Evolutionary conservation across 1,140 invertebrate species (phyloP).

Genomic region (Hyles euphorbiae): DNA sequence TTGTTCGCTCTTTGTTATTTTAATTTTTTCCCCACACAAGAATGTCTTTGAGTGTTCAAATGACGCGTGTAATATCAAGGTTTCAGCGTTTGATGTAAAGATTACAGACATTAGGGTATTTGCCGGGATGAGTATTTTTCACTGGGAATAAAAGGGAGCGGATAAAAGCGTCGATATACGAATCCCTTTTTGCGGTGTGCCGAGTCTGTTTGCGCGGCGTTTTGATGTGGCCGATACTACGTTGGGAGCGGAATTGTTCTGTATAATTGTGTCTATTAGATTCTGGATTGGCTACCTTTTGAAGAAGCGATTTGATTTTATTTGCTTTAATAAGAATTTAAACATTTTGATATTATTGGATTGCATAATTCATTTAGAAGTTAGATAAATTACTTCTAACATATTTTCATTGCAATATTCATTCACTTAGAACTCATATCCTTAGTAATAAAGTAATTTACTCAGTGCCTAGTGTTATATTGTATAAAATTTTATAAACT

Average conservation of each 20-base stretch:
- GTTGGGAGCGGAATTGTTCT: neutral
- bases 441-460: no score
- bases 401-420: no score
- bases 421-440: no score
- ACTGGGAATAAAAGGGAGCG: constrained; percentile 44
- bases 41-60: constrained; percentile 74
- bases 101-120: constrained; percentile 56
- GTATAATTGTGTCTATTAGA: neutral
- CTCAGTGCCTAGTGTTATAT: no score
- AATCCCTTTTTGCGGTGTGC: constrained; percentile 52
- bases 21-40: constrained; percentile 63
- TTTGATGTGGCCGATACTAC: constrained; percentile 28
- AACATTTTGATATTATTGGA: no score
- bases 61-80: constrained; percentile 72
- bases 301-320: neutral
- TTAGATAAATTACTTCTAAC: no score
- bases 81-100: constrained; percentile 66
- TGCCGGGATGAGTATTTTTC: constrained; percentile 60
- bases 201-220: constrained; percentile 29
- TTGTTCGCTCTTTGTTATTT: constrained; percentile 65
- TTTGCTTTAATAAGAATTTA: neutral
- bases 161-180: constrained; percentile 46
- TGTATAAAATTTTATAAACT: no score
- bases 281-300: neutral
- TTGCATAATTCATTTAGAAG: no score